Conservation (phyloP, 2,888 invertebrate genomes). For the Entomobrya proxima region DNA sequence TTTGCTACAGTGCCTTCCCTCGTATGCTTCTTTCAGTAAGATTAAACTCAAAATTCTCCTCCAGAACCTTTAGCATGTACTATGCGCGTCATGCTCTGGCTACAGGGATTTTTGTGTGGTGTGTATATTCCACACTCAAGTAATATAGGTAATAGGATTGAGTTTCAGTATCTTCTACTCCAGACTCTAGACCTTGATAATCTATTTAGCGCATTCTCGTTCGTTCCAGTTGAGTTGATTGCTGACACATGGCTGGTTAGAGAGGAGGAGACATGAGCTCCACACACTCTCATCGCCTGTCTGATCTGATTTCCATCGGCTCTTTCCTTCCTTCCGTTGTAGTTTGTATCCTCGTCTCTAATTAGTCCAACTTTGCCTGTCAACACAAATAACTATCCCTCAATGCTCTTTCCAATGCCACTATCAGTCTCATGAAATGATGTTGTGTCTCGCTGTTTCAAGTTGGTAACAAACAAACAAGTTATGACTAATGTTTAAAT, state of each 20-base stretch:
- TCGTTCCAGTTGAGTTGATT: slow-evolving; percentile 42
- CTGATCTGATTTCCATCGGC: slow-evolving; percentile 9
- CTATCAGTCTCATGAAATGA: background rate
- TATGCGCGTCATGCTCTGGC: too few relatives aligned
- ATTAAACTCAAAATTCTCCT: background rate
- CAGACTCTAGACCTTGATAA: background rate
- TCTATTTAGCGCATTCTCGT: background rate
- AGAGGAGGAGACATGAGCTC: slow-evolving; percentile 8
- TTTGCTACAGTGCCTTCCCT: background rate
- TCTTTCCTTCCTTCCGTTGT: background rate
- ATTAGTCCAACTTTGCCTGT: background rate
- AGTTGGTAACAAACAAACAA: too few relatives aligned
- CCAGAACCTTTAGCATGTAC: too few relatives aligned
- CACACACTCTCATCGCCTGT: slow-evolving; percentile 10
- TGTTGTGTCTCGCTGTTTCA: too few relatives aligned
- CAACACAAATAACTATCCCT: background rate
- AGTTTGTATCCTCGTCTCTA: background rate
- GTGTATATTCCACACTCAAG: background rate
- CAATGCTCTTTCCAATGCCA: background rate
- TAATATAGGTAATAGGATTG: background rate
- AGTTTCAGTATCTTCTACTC: background rate
- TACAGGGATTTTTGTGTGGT: background rate
- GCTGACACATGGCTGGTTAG: slow-evolving; percentile 10
- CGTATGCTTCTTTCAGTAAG: background rate
- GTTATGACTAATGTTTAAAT: too few relatives aligned